Percentiles rank a stretch among this genome's conserved stretches.
phyloP scores from a whole-genome alignment of 2,888 invertebrate species.

The Spicauda simplicius region DNA sequence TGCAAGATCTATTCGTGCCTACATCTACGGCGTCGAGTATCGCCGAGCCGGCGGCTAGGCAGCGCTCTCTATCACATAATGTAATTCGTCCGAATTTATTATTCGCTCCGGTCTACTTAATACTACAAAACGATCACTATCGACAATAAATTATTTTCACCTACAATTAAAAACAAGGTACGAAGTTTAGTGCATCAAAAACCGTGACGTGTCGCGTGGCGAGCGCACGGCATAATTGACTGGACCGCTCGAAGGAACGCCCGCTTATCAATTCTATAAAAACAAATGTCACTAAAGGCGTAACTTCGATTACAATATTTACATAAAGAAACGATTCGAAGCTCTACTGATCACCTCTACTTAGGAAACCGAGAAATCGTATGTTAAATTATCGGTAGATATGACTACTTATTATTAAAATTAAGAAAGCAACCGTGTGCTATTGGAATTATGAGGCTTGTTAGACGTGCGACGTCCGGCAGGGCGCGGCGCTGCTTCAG shows the following conservation, averaged over 20 bases:
- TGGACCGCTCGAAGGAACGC: constrained; percentile 64
- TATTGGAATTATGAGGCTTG: constrained; percentile 72
- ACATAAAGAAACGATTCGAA: constrained; percentile 78
- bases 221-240: constrained; percentile 79
- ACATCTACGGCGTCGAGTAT: constrained; percentile 47
- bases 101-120: constrained; percentile 81
- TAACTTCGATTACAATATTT: constrained; percentile 79
- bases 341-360: constrained; percentile 82
- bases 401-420: constrained; percentile 80
- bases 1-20: constrained; percentile 45
- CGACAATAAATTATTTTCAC: constrained; percentile 81
- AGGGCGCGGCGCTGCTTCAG: constrained; percentile 38
- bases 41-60: constrained; percentile 64
- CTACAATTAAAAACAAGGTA: constrained; percentile 80
- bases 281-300: constrained; percentile 72
- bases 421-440: constrained; percentile 79
- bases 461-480: constrained; percentile 67
- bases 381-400: constrained; percentile 73
- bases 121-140: constrained; percentile 83
- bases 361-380: constrained; percentile 77
- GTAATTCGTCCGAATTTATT: constrained; percentile 82
- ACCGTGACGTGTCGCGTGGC: constrained; percentile 51
- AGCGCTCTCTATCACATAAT: constrained; percentile 74
- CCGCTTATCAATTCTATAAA: constrained; percentile 58
- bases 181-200: constrained; percentile 66